Evolutionary conservation across 2,888 invertebrate genomes (phyloP).

Genomic region (Pyrocoelia pectoralis): DNA sequence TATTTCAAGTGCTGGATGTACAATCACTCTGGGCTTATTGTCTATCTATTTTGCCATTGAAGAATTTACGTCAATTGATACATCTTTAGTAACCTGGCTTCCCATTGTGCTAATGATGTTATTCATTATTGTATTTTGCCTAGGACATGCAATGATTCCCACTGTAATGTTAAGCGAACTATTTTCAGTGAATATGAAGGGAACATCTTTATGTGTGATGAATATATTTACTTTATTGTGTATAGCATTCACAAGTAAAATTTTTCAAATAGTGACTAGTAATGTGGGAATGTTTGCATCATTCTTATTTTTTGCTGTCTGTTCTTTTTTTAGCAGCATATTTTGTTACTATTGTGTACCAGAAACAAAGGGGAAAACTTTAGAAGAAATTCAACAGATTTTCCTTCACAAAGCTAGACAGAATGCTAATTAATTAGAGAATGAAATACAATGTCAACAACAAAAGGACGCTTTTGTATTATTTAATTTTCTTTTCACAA

Average conservation of each 20-base stretch:
- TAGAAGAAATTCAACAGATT: slow-evolving; percentile 40
- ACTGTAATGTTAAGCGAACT: slow-evolving; percentile 42
- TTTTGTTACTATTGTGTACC: slow-evolving; percentile 38
- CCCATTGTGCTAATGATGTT: slow-evolving; percentile 49
- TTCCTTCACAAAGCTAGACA: no score
- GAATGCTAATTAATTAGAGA: no score
- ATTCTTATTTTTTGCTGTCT: slow-evolving; percentile 25
- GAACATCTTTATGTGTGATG: slow-evolving; percentile 26
- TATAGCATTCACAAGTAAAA: slow-evolving; percentile 31
- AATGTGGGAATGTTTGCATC: slow-evolving; percentile 33
- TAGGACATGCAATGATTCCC: slow-evolving; percentile 49
- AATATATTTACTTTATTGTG: slow-evolving; percentile 22
- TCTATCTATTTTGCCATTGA: slow-evolving; percentile 47
- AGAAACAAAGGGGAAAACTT: slow-evolving; percentile 40
- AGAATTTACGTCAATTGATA: slow-evolving; percentile 39
- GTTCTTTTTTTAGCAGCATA: slow-evolving; percentile 23
- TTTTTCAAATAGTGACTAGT: slow-evolving; percentile 36
- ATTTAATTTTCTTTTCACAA: no score
- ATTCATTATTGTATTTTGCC: slow-evolving; percentile 38
- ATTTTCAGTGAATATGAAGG: slow-evolving; percentile 37
- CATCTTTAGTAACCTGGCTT: slow-evolving; percentile 45
- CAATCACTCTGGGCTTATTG: slow-evolving; percentile 38
- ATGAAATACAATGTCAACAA: no score
- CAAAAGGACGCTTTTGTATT: no score
- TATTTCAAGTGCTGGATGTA: slow-evolving; percentile 42